A percentile compares a stretch with the other conserved stretches of the same genome.
Evolutionary conservation across 1,140 invertebrate species (phyloP).

Genomic region (Drosophila bipectinata): DNA sequence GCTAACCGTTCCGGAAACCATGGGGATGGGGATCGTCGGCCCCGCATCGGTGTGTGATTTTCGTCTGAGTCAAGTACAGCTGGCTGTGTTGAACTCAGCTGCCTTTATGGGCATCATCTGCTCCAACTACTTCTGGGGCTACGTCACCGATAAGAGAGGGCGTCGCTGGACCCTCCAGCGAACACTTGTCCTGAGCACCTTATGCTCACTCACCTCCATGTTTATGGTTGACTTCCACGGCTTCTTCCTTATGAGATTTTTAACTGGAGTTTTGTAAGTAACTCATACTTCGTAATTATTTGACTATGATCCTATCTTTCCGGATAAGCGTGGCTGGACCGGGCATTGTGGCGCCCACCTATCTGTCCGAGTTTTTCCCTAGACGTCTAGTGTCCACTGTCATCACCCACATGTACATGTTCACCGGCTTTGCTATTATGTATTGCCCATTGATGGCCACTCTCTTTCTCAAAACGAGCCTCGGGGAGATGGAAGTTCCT

Average conservation of each 20-base stretch:
- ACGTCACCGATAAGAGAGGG: constrained; percentile 88
- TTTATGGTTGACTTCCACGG: constrained; percentile 44
- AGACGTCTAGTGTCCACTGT: constrained; percentile 41
- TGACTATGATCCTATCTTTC: background rate
- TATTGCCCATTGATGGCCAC: constrained; percentile 47
- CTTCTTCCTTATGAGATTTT: constrained; percentile 55
- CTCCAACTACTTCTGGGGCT: constrained; percentile 88
- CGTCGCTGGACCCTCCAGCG: constrained; percentile 85
- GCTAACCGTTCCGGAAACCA: constrained; percentile 65
- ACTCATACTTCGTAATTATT: background rate
- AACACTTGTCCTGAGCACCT: constrained; percentile 48
- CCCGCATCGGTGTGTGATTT: constrained; percentile 80
- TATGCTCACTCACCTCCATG: constrained; percentile 57
- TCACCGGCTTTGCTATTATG: constrained; percentile 63
- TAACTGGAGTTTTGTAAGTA: constrained; percentile 69
- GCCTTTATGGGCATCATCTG: constrained; percentile 84
- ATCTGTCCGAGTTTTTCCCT: constrained; percentile 63
- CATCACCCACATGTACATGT: constrained; percentile 66
- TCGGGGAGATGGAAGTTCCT: constrained; percentile 43
- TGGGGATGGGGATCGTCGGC: constrained; percentile 64
- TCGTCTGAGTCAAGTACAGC: constrained; percentile 62
- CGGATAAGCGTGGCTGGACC: constrained; percentile 55
- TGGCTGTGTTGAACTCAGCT: constrained; percentile 69
- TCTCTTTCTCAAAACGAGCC: constrained; percentile 13
- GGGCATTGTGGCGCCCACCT: constrained; percentile 60